Conservation (phyloP, 2,113 vertebrate species). For the Odocoileus hemionus region DNA sequence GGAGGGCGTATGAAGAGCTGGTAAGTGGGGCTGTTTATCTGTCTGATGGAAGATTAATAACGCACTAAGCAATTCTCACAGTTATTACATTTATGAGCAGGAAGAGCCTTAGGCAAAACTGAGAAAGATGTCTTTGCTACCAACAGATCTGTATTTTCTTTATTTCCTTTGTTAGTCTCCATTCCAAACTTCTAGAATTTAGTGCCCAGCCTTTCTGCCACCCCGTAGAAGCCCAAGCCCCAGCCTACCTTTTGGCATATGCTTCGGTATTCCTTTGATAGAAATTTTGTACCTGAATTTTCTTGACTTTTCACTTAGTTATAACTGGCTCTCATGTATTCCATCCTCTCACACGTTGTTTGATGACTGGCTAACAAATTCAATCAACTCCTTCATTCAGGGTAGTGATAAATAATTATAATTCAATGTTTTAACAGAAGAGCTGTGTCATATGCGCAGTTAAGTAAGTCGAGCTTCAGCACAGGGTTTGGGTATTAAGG, state of each 20-base stretch:
- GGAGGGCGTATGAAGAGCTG: neutral
- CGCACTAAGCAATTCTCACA: neutral
- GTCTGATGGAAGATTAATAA: slow-evolving; percentile 38
- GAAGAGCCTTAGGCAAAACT: slow-evolving; percentile 20
- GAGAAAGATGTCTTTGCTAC: slow-evolving; percentile 15
- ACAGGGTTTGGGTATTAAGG: neutral
- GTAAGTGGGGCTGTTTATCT: neutral
- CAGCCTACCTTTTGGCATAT: neutral
- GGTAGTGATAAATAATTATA: neutral
- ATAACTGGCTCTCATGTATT: neutral
- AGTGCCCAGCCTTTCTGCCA: neutral
- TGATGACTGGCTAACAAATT: neutral
- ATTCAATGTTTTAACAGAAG: neutral
- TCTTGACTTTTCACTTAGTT: neutral
- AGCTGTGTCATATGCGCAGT: neutral
- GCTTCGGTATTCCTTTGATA: neutral
- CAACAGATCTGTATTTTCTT: neutral
- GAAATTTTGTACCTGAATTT: neutral
- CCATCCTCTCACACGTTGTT: neutral
- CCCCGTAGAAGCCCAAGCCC: neutral
- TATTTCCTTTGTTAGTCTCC: neutral
- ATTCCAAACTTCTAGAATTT: neutral
- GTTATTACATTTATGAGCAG: slow-evolving; percentile 19
- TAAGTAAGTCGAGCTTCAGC: neutral
- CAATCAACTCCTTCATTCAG: neutral